phyloP scores from a whole-genome alignment of 1,140 invertebrate genomes.

The Rhagoletis zephyria region DNA sequence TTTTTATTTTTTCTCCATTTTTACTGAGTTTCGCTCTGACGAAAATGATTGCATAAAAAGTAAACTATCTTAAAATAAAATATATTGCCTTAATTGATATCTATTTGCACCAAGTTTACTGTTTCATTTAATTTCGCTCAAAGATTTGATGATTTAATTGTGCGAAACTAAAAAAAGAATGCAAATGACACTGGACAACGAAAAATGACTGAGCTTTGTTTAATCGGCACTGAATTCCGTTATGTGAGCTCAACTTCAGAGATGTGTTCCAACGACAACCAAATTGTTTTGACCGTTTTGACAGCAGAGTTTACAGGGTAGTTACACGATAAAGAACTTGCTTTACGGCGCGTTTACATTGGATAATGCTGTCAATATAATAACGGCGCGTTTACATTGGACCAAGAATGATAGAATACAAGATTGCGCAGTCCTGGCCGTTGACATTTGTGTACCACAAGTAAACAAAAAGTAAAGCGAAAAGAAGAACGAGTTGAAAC shows the following conservation, averaged over 20 bases:
- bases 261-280: neutral
- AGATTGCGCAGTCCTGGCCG: too few species aligned
- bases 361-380: too few species aligned
- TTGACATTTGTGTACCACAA: too few species aligned
- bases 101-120: slow-evolving; percentile 24
- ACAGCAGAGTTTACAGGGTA: neutral
- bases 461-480: too few species aligned
- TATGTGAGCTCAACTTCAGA: neutral
- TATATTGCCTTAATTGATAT: slow-evolving; percentile 19
- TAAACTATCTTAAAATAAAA: slow-evolving; percentile 29
- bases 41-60: slow-evolving; percentile 23
- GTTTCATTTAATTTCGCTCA: neutral
- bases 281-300: neutral
- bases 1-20: slow-evolving; percentile 45
- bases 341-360: too few species aligned
- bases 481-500: too few species aligned
- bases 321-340: too few species aligned
- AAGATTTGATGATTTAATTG: slow-evolving; percentile 46
- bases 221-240: neutral
- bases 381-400: too few species aligned
- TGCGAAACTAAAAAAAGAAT: slow-evolving; percentile 50
- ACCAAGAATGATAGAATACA: too few species aligned
- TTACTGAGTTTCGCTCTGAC: neutral
- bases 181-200: slow-evolving; percentile 39
- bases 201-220: slow-evolving; percentile 37